Evolutionary conservation across 2,797 vertebrate species (phyloP).

Genomic region (Syncerus caffer): DNA sequence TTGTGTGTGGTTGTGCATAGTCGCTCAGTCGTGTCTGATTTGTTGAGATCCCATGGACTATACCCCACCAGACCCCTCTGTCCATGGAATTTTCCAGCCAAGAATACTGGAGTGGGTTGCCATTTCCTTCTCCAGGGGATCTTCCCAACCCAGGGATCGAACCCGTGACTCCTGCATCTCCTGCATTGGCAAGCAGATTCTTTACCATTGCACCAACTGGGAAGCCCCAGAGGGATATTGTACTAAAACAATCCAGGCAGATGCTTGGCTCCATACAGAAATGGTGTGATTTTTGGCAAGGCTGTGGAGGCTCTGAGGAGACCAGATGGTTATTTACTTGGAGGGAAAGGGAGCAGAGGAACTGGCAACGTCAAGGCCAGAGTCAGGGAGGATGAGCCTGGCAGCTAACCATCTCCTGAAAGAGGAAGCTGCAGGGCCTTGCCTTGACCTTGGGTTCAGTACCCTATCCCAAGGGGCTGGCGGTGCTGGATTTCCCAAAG

Average conservation of each 20-base stretch:
- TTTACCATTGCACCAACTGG: background rate
- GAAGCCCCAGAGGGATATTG: background rate
- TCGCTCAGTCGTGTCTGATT: accelerated
- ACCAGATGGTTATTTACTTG: background rate
- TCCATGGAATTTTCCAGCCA: background rate
- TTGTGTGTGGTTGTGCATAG: background rate
- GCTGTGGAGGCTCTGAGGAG: background rate
- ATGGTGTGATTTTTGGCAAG: background rate
- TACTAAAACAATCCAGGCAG: background rate
- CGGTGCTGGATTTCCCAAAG: background rate
- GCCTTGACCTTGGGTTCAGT: background rate
- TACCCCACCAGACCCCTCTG: background rate
- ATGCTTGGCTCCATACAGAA: background rate
- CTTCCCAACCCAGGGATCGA: background rate
- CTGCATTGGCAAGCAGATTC: background rate
- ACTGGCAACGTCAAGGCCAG: background rate
- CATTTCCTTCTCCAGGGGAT: background rate
- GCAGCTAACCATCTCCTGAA: background rate
- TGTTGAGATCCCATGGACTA: background rate
- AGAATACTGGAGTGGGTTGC: background rate
- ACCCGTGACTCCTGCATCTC: background rate
- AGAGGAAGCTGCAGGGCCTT: background rate
- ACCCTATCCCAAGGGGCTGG: background rate
- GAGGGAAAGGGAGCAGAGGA: background rate
- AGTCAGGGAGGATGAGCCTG: background rate